Base-by-base conservation (phyloP, 2,113 vertebrate species). In the Vulpes vulpes region DNA sequence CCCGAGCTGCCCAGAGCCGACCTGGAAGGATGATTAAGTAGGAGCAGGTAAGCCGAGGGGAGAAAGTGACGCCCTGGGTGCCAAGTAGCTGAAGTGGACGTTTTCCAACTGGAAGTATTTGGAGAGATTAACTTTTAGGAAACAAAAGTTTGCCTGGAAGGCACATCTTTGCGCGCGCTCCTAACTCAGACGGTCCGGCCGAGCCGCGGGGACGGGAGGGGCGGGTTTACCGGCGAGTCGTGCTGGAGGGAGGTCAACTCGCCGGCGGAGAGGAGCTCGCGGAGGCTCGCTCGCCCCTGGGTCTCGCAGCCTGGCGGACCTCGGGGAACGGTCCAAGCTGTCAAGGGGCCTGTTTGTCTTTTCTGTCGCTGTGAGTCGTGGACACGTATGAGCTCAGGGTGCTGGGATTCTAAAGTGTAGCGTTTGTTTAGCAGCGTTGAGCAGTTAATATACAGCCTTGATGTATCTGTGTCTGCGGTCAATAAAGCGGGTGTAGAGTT, bases 291-390 rank as follows among this genome's bases (percentile, higher is more conserved):
- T 43, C 43, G 43, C 2, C 87, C 95, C 80, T 90, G 32, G 62
- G 30, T 90, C 94, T 43, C 91, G 69, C 84, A 19, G 76, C 74
- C 88, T 91, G 78, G 80, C 16, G 53, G 89, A 94, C 89, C 89
- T 97, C 6, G 7, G 96, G 80, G 92, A 96, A 80, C 88, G 92
- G 96, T 97, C 97, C 92, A 92, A 91, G 57, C 95, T 94, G 97
- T 97, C 92, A 90, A 94, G 95, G 57, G 67, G 43, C 25, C 95
- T 98, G 94, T 96, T 98, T 98, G 94, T 98, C 97, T 97, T 93
- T 96, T 74, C 97, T 97, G 97, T 97, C 96, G 95, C 59, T 88
- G 5, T 96, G 97, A 96, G 49, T 97, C 97, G 94, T 87, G 88
- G 64, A 67, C 85, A 90, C 96, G 92, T 92, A 83, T 96, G 95